Conservation (phyloP, 2,888 invertebrate genomes). For the Morpho helenor region DNA sequence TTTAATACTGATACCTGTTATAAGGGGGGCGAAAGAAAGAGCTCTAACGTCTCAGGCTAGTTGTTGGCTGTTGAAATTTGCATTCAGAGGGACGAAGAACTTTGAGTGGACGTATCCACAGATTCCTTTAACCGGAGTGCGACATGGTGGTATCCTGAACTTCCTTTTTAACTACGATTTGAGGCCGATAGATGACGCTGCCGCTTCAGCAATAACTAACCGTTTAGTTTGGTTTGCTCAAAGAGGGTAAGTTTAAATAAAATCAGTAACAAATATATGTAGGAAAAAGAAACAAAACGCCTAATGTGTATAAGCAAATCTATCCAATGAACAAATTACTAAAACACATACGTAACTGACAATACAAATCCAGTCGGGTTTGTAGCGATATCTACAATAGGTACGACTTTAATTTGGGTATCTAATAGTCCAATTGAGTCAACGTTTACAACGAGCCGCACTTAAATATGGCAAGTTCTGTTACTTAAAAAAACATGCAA, state of each 20-base stretch:
- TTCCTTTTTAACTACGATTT: constrained; percentile 56
- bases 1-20: constrained; percentile 47
- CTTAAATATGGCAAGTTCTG: no score
- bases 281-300: no score
- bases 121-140: constrained; percentile 51
- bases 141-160: constrained; percentile 57
- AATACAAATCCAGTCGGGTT: no score
- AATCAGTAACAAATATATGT: no score
- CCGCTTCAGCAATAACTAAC: constrained; percentile 38
- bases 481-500: no score
- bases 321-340: no score
- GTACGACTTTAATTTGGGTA: no score
- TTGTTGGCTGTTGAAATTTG: constrained; percentile 55
- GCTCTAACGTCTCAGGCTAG: constrained; percentile 42
- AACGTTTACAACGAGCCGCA: no score
- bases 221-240: constrained; percentile 49
- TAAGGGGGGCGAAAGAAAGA: constrained; percentile 53
- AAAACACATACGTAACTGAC: no score
- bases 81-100: constrained; percentile 49
- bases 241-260: constrained; percentile 48
- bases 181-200: constrained; percentile 34
- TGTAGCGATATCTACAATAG: no score
- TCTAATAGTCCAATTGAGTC: no score
- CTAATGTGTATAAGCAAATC: no score
- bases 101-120: constrained; percentile 50